Conservation (phyloP, 2,888 invertebrate species). For the Panzeria rudis region DNA sequence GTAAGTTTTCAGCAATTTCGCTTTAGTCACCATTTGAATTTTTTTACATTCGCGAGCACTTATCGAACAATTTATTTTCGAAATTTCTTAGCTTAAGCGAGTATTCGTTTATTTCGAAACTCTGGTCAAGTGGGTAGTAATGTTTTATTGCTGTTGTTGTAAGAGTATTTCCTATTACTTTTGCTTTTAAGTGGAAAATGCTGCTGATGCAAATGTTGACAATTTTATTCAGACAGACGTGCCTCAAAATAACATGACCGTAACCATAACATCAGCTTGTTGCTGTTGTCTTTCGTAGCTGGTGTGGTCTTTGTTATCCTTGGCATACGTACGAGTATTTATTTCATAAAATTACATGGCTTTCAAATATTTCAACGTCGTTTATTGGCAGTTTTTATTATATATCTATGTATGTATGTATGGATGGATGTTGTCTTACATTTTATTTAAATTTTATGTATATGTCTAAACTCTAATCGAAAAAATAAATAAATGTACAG, state of each 20-base stretch:
- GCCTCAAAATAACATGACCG: slow-evolving; percentile 53
- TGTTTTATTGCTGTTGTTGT: slow-evolving; percentile 19
- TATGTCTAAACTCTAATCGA: not conserved
- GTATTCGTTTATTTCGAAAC: too few relatives aligned
- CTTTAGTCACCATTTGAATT: too few relatives aligned
- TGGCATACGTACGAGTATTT: slow-evolving; percentile 3
- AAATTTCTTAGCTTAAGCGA: too few relatives aligned
- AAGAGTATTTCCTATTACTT: slow-evolving; percentile 16
- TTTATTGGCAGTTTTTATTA: slow-evolving; percentile 5
- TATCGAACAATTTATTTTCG: too few relatives aligned
- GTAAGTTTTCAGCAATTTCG: too few relatives aligned
- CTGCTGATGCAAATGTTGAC: slow-evolving; percentile 56
- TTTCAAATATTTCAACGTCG: slow-evolving; percentile 19
- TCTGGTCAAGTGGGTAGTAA: too few relatives aligned
- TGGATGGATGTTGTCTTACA: slow-evolving; percentile 4
- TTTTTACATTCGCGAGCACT: too few relatives aligned
- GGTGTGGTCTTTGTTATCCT: not conserved
- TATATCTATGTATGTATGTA: not conserved
- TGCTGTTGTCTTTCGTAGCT: not conserved
- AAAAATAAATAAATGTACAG: not conserved
- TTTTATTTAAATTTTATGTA: not conserved
- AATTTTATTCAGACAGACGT: slow-evolving; percentile 50
- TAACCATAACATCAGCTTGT: slow-evolving; percentile 53
- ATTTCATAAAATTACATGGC: slow-evolving; percentile 28
- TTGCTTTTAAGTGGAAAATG: slow-evolving; percentile 40